Evolutionary conservation across 1,140 invertebrate species (phyloP), one percentile per base, ranked within the genome.

Genomic region (Neodiprion pinetum): DNA sequence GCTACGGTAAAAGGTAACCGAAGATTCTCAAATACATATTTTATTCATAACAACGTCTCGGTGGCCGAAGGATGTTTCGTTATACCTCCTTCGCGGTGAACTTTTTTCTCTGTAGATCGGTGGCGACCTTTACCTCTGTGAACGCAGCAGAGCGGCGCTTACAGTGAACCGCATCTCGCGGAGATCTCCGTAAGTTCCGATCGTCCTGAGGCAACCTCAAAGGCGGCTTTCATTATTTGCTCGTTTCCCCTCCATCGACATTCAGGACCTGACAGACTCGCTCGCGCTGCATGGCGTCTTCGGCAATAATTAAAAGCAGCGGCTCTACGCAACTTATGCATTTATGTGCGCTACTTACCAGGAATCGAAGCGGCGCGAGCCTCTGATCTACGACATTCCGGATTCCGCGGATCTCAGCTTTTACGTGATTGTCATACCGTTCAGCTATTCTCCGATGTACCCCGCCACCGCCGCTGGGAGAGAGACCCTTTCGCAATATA

Each of bases 371-470:
- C 2, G n/a, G 70, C 69, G 76, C 69, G 65, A 71, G 68, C 71
- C 53, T 74, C 75, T 76, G 74, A 79, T 78, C 71, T 76, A 73
- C 47, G 71, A 65, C 49, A 73, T 61, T 67, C 67, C 23, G 3
- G 49, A 73, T 61, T 67, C 67, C 23, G 1, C 70, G 48, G 70
- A 50, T 69, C 65, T 53, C 28, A 49, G 69, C 76, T 53, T 76
- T 76, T 76, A 79, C 78, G 78, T 76, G 78, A 79, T 77, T 79
- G 78, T 78, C 76, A 76, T 76, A 78, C 78, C 70, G 68, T 53
- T 23, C 49, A 61, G 28, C 28, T 28, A 61, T 48, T 17, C 47
- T 65, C 14, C 8, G 70, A 61, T 61, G 9, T 17, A 61, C 28
- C 28, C 28, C 28, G 28, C 28, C 28, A 40, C 28, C n/a, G 53